Evolutionary conservation across 92 coral and sea anemone genomes (phyloP).

Genomic region (Palythoa grandiflora): DNA sequence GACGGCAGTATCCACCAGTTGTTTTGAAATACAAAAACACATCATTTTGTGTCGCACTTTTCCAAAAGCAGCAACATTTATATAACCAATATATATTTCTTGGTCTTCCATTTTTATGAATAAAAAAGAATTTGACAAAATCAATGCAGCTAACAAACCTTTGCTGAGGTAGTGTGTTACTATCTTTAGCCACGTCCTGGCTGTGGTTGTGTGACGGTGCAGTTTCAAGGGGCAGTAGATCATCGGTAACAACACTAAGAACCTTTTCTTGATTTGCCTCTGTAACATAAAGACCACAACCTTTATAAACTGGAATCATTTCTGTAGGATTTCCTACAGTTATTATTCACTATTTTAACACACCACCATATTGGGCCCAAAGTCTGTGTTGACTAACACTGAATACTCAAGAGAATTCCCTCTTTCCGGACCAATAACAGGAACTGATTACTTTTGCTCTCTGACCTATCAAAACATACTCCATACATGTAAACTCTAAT

Average conservation of each 20-base stretch:
- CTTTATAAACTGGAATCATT: background rate
- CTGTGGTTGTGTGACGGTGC: background rate
- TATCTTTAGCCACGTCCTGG: background rate
- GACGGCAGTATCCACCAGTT: no score
- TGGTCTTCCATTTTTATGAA: no score
- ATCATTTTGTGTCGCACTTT: background rate
- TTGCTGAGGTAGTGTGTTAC: background rate
- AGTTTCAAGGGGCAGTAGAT: constrained; percentile 53
- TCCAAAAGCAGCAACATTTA: no score
- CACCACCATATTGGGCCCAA: no score
- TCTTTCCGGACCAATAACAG: no score
- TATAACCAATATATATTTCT: no score
- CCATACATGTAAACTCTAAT: no score
- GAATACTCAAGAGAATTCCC: no score
- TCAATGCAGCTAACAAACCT: background rate
- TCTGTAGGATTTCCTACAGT: background rate
- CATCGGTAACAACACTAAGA: constrained; percentile 76
- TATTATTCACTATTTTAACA: background rate
- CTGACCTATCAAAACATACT: no score
- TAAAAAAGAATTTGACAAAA: background rate
- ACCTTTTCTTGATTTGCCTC: constrained; percentile 81
- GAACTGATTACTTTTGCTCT: no score
- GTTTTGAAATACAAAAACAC: no score
- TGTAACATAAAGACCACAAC: background rate
- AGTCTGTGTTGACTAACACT: no score